A percentile compares a stretch with the other conserved stretches of the same genome.
Conservation (phyloP, 1,140 invertebrate genomes). For the Diprion similis region DNA sequence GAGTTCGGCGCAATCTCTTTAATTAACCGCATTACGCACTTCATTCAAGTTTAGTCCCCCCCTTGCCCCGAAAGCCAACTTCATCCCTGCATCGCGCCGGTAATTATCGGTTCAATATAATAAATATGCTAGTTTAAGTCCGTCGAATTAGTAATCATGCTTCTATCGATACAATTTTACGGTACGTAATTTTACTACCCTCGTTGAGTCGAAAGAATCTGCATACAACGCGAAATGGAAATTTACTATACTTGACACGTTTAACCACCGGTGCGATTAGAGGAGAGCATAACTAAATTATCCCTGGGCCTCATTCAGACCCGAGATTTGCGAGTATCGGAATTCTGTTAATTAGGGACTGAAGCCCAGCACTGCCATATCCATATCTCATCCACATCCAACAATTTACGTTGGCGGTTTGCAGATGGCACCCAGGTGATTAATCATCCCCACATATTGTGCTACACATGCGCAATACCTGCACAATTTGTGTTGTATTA, state of each 20-base stretch:
- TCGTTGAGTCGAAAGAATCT: too few relatives aligned
- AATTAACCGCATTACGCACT: background rate
- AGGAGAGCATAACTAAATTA: background rate
- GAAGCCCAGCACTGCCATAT: background rate
- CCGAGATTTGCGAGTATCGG: background rate
- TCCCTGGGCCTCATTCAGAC: background rate
- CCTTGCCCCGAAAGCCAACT: background rate
- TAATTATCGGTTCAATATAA: background rate
- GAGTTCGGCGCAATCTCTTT: background rate
- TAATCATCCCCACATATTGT: background rate
- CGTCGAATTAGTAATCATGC: too few relatives aligned
- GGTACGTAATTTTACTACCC: too few relatives aligned
- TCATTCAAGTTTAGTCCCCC: too few relatives aligned
- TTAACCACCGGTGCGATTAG: background rate
- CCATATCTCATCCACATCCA: background rate
- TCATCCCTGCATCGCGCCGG: background rate
- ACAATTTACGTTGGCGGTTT: background rate
- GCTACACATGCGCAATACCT: too few relatives aligned
- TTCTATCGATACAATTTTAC: too few relatives aligned
- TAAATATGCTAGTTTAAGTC: too few relatives aligned
- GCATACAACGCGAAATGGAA: background rate
- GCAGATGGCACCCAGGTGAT: background rate
- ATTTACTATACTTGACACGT: background rate
- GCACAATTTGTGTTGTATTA: too few relatives aligned
- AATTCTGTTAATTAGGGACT: slow-evolving; percentile 8